Conservation (phyloP, 2,888 invertebrate species). For the Parelbella ahira region DNA sequence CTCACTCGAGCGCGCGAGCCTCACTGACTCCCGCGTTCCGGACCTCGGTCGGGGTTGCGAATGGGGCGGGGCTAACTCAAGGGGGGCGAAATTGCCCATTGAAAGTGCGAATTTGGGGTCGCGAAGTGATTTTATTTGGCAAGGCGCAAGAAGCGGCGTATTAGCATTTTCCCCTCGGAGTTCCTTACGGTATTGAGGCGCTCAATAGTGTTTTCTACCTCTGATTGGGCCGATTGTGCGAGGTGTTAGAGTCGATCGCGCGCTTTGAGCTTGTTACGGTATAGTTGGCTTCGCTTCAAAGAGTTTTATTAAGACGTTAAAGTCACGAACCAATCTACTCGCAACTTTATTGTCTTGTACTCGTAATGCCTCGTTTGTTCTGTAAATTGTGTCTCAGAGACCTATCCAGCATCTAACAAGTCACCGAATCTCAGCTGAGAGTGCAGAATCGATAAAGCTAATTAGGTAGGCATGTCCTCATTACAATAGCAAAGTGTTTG, state of each 20-base stretch:
- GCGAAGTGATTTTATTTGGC: constrained; percentile 76
- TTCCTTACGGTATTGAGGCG: constrained; percentile 47
- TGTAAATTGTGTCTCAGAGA: too few relatives aligned
- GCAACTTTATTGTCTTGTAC: constrained; percentile 17
- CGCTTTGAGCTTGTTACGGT: constrained; percentile 44
- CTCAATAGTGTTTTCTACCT: constrained; percentile 53
- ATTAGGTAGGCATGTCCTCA: too few relatives aligned
- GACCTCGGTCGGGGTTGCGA: constrained; percentile 39
- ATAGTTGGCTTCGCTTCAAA: constrained; percentile 26
- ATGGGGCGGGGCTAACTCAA: constrained; percentile 50
- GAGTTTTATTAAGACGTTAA: constrained; percentile 24
- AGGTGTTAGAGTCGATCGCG: constrained; percentile 47
- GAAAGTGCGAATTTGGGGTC: constrained; percentile 77
- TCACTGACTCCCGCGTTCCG: constrained; percentile 46
- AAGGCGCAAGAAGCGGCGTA: constrained; percentile 69
- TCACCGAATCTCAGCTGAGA: too few relatives aligned
- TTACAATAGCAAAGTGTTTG: too few relatives aligned
- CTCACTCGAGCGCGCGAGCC: constrained; percentile 47
- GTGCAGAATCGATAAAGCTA: too few relatives aligned
- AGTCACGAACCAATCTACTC: constrained; percentile 15
- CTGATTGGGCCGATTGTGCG: constrained; percentile 76
- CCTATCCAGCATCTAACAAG: too few relatives aligned
- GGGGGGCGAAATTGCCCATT: constrained; percentile 76
- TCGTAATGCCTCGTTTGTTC: too few relatives aligned
- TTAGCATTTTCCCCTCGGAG: constrained; percentile 72